These are phyloP conservation scores for Todiramphus saurophagus DNA, from an alignment of 2,113 vertebrate genomes.

Conservation along the genomic window DNA sequence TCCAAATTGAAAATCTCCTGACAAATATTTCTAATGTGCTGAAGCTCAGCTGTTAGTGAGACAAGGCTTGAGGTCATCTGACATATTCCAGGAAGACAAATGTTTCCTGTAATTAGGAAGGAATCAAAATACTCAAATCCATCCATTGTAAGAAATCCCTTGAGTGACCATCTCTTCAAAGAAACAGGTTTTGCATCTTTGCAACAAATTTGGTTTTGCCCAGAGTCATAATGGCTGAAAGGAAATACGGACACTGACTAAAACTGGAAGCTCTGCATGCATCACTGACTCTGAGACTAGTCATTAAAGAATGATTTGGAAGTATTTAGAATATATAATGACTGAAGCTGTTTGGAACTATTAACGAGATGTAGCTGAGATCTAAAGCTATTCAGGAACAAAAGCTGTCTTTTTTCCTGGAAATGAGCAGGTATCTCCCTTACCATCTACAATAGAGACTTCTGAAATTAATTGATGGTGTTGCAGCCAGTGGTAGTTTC, in stretches of 20 bases:
- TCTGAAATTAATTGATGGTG: background rate
- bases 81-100: background rate
- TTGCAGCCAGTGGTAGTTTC: background rate
- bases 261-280: background rate
- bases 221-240: background rate
- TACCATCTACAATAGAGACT: background rate
- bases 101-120: background rate
- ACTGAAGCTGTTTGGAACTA: background rate
- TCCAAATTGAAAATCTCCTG: background rate
- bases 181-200: background rate
- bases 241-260: background rate
- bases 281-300: background rate
- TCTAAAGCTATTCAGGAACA: background rate
- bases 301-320: background rate
- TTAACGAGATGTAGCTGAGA: background rate
- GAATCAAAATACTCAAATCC: background rate
- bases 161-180: background rate
- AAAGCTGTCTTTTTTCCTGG: background rate
- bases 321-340: background rate
- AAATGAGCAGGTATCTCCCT: background rate
- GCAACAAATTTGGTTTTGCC: background rate
- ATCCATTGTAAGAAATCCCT: background rate
- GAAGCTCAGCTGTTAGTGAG: background rate
- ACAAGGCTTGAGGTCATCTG: background rate
- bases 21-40: background rate